Evolutionary conservation across 2,888 invertebrate species (phyloP).

Genomic region (Drosophila paramelanica): DNA sequence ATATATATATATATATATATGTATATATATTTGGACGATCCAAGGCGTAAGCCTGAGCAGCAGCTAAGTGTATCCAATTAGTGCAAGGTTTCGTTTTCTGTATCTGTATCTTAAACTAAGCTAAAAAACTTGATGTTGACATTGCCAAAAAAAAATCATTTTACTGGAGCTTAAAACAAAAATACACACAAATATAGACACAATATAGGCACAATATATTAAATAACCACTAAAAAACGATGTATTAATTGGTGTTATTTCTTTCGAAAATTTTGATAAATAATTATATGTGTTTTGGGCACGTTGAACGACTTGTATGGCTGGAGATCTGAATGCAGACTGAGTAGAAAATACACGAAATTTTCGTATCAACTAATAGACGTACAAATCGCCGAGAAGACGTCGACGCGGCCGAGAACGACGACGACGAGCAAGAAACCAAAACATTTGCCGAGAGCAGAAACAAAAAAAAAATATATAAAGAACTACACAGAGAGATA

Average conservation of each 20-base stretch:
- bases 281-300: constrained; percentile 12
- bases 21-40: constrained; percentile 12
- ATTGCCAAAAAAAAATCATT: constrained; percentile 31
- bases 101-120: constrained; percentile 9
- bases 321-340: constrained; percentile 82
- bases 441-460: constrained; percentile 42
- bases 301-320: constrained; percentile 67
- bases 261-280: constrained; percentile 19
- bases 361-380: constrained; percentile 72
- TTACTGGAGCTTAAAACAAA: constrained; percentile 13
- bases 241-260: constrained; percentile 1
- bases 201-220: background rate
- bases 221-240: constrained; percentile 1
- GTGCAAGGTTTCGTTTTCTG: constrained; percentile 45
- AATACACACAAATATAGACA: background rate
- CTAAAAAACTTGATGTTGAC: constrained; percentile 17
- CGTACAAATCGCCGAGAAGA: constrained; percentile 63
- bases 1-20: too few relatives aligned
- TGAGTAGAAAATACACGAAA: constrained; percentile 80
- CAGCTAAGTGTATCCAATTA: constrained; percentile 53
- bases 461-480: constrained; percentile 22
- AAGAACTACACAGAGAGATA: constrained; percentile 17
- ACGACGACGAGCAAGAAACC: constrained; percentile 44
- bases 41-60: constrained; percentile 23
- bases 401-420: constrained; percentile 22